phyloP scores from a whole-genome alignment of 2,113 vertebrate species.

The Brienomyrus longianalis region DNA sequence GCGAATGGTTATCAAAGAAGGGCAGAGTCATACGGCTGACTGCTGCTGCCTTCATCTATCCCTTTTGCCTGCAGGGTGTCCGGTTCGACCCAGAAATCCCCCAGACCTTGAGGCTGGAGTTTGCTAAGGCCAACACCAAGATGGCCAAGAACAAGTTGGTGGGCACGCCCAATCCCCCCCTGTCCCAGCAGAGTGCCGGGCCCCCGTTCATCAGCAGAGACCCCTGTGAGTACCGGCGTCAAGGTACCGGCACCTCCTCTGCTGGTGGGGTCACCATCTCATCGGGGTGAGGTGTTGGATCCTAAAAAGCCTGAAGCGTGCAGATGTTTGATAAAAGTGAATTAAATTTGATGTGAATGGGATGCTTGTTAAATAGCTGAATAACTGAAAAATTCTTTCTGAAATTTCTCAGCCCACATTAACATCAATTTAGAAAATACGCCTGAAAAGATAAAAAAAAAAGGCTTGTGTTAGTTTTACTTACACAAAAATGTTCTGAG shows the following conservation, averaged over 20 bases:
- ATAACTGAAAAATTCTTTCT: background rate
- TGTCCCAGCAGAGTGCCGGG: slow-evolving; percentile 71
- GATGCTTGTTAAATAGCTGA: background rate
- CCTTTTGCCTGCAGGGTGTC: slow-evolving; percentile 60
- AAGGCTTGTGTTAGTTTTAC: background rate
- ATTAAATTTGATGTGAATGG: background rate
- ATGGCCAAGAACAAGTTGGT: slow-evolving; percentile 85
- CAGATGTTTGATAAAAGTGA: background rate
- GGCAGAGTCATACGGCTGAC: background rate
- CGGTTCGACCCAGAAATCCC: slow-evolving; percentile 82
- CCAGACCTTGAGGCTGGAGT: slow-evolving; percentile 78
- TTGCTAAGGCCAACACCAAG: slow-evolving; percentile 85
- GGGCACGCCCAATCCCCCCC: slow-evolving; percentile 76
- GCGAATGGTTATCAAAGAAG: background rate
- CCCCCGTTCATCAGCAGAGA: slow-evolving; percentile 79
- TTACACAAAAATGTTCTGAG: too few relatives aligned
- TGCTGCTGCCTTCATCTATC: background rate
- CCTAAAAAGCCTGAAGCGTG: background rate
- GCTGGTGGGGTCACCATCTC: background rate
- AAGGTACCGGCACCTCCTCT: background rate
- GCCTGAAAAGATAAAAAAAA: background rate
- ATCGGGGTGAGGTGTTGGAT: background rate
- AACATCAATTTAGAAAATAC: background rate
- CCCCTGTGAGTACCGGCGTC: slow-evolving; percentile 67
- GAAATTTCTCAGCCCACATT: background rate